A percentile compares a stretch with the other conserved stretches of the same genome.
These are phyloP conservation scores for Eupithecia centaureata DNA, from an alignment of 2,888 invertebrate genomes.

Conservation along the genomic window DNA sequence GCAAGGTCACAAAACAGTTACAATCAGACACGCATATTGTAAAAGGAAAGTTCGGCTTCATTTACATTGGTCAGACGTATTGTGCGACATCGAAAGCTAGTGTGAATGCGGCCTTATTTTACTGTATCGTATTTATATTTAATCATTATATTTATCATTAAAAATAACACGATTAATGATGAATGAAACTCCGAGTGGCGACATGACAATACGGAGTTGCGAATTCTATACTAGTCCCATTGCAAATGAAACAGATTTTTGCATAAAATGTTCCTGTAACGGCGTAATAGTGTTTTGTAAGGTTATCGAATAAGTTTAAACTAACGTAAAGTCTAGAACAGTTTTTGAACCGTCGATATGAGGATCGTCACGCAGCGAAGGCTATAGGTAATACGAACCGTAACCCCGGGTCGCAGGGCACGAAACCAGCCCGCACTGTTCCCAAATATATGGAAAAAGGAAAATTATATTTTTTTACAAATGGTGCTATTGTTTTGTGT, in stretches of 20 bases:
- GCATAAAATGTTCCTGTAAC: constrained; percentile 81
- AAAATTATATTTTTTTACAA: constrained; percentile 79
- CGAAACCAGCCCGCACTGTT: constrained; percentile 40
- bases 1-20: constrained; percentile 66
- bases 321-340: constrained; percentile 64
- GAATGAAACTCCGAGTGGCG: constrained; percentile 62
- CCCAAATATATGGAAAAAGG: constrained; percentile 56
- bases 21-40: constrained; percentile 61
- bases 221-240: constrained; percentile 80
- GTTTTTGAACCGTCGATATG: constrained; percentile 51
- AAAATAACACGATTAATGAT: constrained; percentile 55
- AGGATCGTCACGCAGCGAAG: constrained; percentile 54
- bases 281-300: constrained; percentile 77
- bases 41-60: constrained; percentile 72
- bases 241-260: constrained; percentile 80
- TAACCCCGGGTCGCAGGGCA: constrained; percentile 15
- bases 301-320: constrained; percentile 69
- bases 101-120: constrained; percentile 77
- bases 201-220: constrained; percentile 63
- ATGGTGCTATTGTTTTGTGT: constrained; percentile 82
- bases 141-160: constrained; percentile 35
- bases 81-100: constrained; percentile 74
- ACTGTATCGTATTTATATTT: constrained; percentile 57
- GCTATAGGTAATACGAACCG: constrained; percentile 41
- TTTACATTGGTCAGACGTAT: constrained; percentile 74